Conservation (phyloP, 2,797 vertebrate genomes). For the Anolis apletophallus region DNA sequence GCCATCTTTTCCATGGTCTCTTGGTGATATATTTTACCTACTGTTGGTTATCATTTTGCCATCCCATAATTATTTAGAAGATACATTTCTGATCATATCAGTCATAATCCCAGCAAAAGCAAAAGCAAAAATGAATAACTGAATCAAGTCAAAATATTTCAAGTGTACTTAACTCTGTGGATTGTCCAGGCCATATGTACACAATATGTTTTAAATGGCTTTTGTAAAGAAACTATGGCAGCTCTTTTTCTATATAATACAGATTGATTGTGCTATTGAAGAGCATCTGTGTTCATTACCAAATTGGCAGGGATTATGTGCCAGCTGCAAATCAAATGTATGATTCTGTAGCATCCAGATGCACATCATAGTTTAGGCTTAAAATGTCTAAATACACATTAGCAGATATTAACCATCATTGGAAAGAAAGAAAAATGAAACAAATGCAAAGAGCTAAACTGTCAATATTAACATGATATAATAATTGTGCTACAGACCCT, state of each 20-base stretch:
- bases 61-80: background rate
- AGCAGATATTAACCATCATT: constrained; percentile 20
- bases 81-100: background rate
- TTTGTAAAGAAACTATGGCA: background rate
- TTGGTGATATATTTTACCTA: background rate
- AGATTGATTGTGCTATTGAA: constrained; percentile 28
- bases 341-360: constrained; percentile 6
- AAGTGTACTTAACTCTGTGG: constrained; percentile 20
- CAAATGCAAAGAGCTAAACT: background rate
- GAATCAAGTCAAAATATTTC: background rate
- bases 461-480: background rate
- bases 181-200: constrained; percentile 11
- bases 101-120: background rate
- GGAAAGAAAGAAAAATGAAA: constrained; percentile 17
- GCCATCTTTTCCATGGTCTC: too few species aligned
- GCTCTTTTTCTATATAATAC: constrained; percentile 26
- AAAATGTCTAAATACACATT: constrained; percentile 9
- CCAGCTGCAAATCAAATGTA: constrained; percentile 37
- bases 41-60: background rate
- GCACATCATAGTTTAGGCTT: constrained; percentile 22
- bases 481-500: constrained; percentile 3
- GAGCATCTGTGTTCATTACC: constrained; percentile 22
- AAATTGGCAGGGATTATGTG: constrained; percentile 23
- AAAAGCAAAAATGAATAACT: background rate
- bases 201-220: constrained; percentile 25